These are phyloP conservation scores for Haliclona indistincta DNA, from an alignment of 37 sponge, comb jelly and placozoan species.

Conservation along the genomic window DNA sequence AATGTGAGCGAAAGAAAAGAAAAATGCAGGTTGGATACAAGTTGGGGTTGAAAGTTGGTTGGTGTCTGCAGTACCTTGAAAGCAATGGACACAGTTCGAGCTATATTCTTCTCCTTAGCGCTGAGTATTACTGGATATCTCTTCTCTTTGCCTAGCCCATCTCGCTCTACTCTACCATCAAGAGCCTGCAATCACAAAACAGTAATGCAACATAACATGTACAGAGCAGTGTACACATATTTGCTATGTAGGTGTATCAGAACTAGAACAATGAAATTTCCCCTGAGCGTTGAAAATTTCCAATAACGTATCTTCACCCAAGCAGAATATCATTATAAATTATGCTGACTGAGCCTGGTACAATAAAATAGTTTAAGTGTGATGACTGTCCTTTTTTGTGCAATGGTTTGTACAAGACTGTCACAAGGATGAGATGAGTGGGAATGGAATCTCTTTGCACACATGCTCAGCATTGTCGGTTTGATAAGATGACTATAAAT, in stretches of 20 bases:
- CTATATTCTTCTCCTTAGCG: slow-evolving; percentile 91
- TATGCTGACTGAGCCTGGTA: too few relatives aligned
- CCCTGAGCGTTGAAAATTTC: too few relatives aligned
- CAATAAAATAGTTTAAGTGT: too few relatives aligned
- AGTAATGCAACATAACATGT: neutral
- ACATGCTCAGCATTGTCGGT: too few relatives aligned
- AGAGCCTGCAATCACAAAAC: slow-evolving; percentile 74
- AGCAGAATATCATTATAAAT: too few relatives aligned
- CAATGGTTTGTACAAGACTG: too few relatives aligned
- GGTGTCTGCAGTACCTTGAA: slow-evolving; percentile 76
- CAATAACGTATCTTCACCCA: too few relatives aligned
- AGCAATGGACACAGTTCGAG: slow-evolving; percentile 81
- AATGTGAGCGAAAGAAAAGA: neutral
- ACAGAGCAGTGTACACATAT: neutral
- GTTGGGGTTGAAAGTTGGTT: neutral
- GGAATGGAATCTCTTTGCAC: too few relatives aligned
- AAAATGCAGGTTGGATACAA: neutral
- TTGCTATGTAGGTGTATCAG: neutral
- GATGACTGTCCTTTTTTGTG: too few relatives aligned
- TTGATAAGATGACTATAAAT: too few relatives aligned
- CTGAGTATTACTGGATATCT: slow-evolving; percentile 92
- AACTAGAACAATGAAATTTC: too few relatives aligned
- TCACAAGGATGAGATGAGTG: too few relatives aligned
- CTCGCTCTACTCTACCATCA: slow-evolving; percentile 96
- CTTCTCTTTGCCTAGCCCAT: slow-evolving; percentile 86